phyloP scores from a whole-genome alignment of 2,888 invertebrate genomes.

The Chaitophorus viminalis region DNA sequence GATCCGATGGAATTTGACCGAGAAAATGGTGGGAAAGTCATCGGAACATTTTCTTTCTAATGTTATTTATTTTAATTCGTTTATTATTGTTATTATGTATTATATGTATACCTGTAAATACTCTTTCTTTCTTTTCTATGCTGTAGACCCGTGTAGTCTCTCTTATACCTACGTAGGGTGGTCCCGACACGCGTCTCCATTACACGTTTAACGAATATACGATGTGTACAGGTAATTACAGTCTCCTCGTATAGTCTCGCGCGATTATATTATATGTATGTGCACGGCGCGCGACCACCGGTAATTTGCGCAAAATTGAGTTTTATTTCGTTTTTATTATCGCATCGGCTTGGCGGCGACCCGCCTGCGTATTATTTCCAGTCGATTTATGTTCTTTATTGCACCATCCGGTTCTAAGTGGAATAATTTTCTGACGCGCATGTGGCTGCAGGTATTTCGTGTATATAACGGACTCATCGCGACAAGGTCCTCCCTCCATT shows the following conservation, averaged over 20 bases:
- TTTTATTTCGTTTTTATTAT: conserved; percentile 1
- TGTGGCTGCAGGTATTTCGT: conserved; percentile 3
- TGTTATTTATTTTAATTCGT: conserved; percentile 46
- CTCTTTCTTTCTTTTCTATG: neutral
- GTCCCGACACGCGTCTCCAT: conserved; percentile 33
- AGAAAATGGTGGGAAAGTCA: conserved; percentile 58
- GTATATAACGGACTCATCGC: neutral
- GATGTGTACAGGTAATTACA: neutral
- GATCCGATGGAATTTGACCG: conserved; percentile 37
- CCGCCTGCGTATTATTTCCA: conserved; percentile 9
- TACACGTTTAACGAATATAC: neutral
- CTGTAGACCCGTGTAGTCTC: neutral
- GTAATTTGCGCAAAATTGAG: conserved; percentile 3
- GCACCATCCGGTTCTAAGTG: conserved; percentile 12
- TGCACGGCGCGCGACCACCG: neutral
- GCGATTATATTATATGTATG: neutral
- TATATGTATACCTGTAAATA: neutral
- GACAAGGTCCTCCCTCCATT: neutral
- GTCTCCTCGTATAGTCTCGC: neutral
- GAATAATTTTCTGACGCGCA: neutral
- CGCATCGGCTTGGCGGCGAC: neutral
- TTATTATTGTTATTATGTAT: neutral
- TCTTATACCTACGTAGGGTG: neutral
- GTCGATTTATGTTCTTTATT: conserved; percentile 22
- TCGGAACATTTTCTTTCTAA: conserved; percentile 7